Base-by-base conservation (phyloP, 2,797 vertebrate species). In the Phrynocephalus guinanensis region DNA sequence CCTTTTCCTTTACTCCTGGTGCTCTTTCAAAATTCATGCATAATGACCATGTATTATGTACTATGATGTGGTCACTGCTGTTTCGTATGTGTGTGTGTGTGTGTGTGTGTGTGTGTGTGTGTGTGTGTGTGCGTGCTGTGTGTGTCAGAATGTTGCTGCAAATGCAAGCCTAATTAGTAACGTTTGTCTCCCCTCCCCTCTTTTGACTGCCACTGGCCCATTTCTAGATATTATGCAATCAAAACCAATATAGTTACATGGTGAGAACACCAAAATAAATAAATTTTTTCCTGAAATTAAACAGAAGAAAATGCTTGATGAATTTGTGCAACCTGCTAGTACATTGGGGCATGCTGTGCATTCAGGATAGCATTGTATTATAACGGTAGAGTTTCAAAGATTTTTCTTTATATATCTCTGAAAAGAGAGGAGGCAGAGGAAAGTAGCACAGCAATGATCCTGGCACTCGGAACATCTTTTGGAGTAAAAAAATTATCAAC, bases 171-270 rank as follows among this genome's bases (percentile, higher is more conserved):
- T 26, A 28, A 67, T 8, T 75, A 90, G 0, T 0, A 44, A 80
- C 18, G 79, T 56, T 91, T 86, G 66, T 52, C 72, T 44, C 38
- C 38, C 13, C 90, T 81, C 83, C 79, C 87, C 86, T 83, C 84
- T 92, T 91, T 90, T 82, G 88, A 91, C 82, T 56, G 80, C 7
- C 52, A 68, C 30, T 48, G 20, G 20, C 22, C 24, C 38, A 60
- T 89, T 50, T 28, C 50, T 66, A 24, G 30, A 13, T 81, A 75
- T 28, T 60, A 71, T 78, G 33, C 2, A 22, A 50, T 70, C 38
- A 78, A 70, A 87, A 1, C 70, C 84, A 66, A 89, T 83, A 83
- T 83, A 8, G 63, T 84, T 79, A 83, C 20, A 84, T 67, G 8
- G 63, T 1, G 2, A 38, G 50, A 78, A 86, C 50, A 76, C 26